Evolutionary conservation across 2,888 invertebrate genomes (phyloP).

Genomic region (Choreutis nemorana): DNA sequence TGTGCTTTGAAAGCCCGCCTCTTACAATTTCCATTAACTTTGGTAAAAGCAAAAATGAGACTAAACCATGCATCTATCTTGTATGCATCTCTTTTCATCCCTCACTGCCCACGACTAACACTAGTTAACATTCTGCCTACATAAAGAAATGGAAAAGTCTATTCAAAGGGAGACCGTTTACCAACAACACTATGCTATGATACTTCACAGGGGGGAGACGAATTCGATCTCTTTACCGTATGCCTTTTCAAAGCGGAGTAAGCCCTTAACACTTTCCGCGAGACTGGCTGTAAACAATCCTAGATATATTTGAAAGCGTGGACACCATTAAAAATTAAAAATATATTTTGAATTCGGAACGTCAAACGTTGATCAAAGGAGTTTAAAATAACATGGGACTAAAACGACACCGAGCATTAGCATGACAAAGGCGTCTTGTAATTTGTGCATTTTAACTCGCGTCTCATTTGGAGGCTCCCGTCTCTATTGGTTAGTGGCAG

Average conservation of each 20-base stretch:
- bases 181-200: constrained; percentile 28
- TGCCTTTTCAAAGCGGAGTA: constrained; percentile 12
- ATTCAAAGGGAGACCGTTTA: constrained; percentile 32
- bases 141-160: constrained; percentile 35
- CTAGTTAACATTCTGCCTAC: constrained; percentile 28
- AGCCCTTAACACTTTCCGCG: background rate
- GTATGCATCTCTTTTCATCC: constrained; percentile 57
- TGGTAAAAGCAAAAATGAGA: constrained; percentile 41
- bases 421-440: constrained; percentile 33
- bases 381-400: constrained; percentile 16
- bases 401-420: constrained; percentile 32
- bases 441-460: constrained; percentile 17
- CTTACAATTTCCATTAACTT: constrained; percentile 52
- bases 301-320: too few species aligned
- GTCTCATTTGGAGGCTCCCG: constrained; percentile 41
- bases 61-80: constrained; percentile 56
- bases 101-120: constrained; percentile 36
- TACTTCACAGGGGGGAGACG: constrained; percentile 33
- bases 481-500: constrained; percentile 53
- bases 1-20: constrained; percentile 34
- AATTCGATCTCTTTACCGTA: constrained; percentile 38
- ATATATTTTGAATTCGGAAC: background rate
- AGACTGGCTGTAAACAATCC: background rate
- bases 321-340: constrained; percentile 1
- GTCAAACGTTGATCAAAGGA: background rate